phyloP scores from a whole-genome alignment of 2,113 vertebrate species.

The Pituophis catenifer region DNA sequence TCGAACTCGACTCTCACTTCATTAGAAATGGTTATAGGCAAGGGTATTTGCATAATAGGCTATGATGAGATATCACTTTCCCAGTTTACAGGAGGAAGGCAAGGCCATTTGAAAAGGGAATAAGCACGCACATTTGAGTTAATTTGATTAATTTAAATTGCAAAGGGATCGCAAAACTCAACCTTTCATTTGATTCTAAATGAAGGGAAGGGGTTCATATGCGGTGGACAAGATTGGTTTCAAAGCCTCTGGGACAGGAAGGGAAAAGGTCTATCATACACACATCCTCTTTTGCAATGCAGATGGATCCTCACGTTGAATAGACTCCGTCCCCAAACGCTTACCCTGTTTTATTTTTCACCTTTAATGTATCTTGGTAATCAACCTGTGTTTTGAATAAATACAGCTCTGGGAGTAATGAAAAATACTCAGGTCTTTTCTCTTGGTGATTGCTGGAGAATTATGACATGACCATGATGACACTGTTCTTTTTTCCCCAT shows the following conservation, averaged over 20 bases:
- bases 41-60: background rate
- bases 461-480: constrained; percentile 28
- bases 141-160: constrained; percentile 49
- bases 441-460: constrained; percentile 20
- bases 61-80: background rate
- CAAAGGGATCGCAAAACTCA: constrained; percentile 22
- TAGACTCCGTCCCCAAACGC: constrained; percentile 20
- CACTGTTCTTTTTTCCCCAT: constrained; percentile 24
- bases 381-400: constrained; percentile 45
- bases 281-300: constrained; percentile 37
- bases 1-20: background rate
- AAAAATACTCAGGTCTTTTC: constrained; percentile 12
- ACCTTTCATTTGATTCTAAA: constrained; percentile 12
- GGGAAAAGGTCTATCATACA: constrained; percentile 16
- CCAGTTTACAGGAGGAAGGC: constrained; percentile 5
- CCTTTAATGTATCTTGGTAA: constrained; percentile 29
- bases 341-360: constrained; percentile 54
- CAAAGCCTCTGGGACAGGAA: constrained; percentile 32
- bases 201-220: constrained; percentile 24
- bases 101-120: constrained; percentile 20
- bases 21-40: constrained; percentile 3
- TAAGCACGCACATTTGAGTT: background rate
- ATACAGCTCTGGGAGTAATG: constrained; percentile 29
- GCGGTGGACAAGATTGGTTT: constrained; percentile 36
- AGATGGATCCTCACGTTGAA: constrained; percentile 30